Conservation (phyloP, 2,888 invertebrate genomes). For the Dendrolimus houi region DNA sequence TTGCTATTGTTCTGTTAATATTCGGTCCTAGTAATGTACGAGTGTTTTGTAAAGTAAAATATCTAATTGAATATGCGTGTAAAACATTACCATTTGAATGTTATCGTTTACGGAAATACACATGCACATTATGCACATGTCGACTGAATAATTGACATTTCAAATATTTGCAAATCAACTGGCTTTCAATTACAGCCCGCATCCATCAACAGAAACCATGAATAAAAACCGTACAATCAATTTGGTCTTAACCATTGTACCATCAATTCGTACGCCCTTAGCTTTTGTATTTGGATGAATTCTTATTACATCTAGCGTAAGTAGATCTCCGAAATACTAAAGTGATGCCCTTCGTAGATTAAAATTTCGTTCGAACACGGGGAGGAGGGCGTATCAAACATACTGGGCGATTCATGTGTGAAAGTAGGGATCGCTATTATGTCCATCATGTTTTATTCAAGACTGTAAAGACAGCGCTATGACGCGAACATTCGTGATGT, state of each 20-base stretch:
- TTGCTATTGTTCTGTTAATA: no score
- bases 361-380: background rate
- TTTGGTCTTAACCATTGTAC: slow-evolving; percentile 31
- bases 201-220: background rate
- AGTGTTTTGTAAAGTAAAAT: slow-evolving; percentile 2
- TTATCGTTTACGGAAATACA: background rate
- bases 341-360: background rate
- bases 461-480: slow-evolving; percentile 47
- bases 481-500: slow-evolving; percentile 36
- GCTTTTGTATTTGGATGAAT: slow-evolving; percentile 22
- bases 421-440: slow-evolving; percentile 40
- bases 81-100: background rate
- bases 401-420: slow-evolving; percentile 32
- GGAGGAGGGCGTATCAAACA: background rate
- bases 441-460: slow-evolving; percentile 61
- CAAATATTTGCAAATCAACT: background rate
- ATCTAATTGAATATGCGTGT: background rate
- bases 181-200: background rate
- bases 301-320: slow-evolving; percentile 26
- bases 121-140: background rate
- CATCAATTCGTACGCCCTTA: slow-evolving; percentile 28
- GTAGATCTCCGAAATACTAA: slow-evolving; percentile 10
- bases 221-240: slow-evolving; percentile 26
- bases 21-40: no score
- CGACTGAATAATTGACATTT: background rate